Percentiles rank a stretch among this genome's conserved stretches.
These are phyloP conservation scores for Orientallactaga sibirica DNA, from an alignment of 2,797 vertebrate species.

Conservation along the genomic window DNA sequence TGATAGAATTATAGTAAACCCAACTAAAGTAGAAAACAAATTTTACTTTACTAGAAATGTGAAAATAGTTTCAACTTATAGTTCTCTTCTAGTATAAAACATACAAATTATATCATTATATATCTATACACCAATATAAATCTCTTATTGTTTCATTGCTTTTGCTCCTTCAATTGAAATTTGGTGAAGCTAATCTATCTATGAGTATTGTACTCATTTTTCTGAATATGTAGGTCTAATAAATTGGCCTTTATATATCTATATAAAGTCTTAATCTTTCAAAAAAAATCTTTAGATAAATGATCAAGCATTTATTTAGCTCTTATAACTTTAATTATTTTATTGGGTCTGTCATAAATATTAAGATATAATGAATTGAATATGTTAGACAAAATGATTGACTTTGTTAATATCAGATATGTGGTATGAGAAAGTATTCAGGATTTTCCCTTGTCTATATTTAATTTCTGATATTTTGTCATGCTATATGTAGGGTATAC, in stretches of 20 bases:
- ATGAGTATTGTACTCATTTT: background rate
- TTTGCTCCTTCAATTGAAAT: background rate
- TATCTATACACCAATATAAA: background rate
- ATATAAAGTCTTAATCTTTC: background rate
- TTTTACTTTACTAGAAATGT: background rate
- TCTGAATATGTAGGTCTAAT: background rate
- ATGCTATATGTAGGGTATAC: too few species aligned
- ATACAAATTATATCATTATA: too few species aligned
- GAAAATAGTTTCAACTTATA: background rate
- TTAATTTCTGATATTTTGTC: too few species aligned
- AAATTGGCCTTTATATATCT: background rate
- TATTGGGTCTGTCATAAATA: too few species aligned
- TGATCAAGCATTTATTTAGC: background rate
- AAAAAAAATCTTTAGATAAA: background rate
- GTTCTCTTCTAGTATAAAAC: background rate
- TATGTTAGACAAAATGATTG: too few species aligned
- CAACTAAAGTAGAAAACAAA: background rate
- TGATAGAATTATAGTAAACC: background rate
- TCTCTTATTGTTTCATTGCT: background rate
- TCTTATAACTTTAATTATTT: background rate
- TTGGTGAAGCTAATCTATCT: rapidly evolving
- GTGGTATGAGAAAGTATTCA: too few species aligned
- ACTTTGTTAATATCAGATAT: too few species aligned
- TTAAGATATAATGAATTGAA: too few species aligned
- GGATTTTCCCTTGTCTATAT: too few species aligned